Percentiles rank a stretch among this genome's conserved stretches.
These are phyloP conservation scores for Drosophila setosimentum DNA, from an alignment of 2,888 invertebrate genomes.

Conservation along the genomic window DNA sequence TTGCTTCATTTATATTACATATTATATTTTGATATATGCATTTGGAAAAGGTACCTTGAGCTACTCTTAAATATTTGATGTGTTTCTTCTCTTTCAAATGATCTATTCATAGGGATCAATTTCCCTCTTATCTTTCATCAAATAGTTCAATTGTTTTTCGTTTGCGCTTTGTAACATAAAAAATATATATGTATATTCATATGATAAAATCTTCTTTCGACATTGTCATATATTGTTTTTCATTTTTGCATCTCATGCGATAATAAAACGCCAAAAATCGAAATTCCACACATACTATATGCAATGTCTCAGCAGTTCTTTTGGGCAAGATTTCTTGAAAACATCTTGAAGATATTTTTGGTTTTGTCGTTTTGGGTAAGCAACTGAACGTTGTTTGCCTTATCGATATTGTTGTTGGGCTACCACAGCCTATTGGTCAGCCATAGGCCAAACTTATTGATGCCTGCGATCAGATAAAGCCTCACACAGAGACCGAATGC, in stretches of 20 bases:
- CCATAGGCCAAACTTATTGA: constrained; percentile 69
- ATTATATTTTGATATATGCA: background rate
- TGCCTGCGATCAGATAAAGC: constrained; percentile 67
- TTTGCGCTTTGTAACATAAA: background rate
- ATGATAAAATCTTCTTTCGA: background rate
- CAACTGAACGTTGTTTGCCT: constrained; percentile 21
- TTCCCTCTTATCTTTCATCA: constrained; percentile 18
- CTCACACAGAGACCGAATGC: constrained; percentile 35
- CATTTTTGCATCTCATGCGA: constrained; percentile 25
- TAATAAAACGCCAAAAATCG: constrained; percentile 10
- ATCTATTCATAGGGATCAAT: constrained; percentile 2
- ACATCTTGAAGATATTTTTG: constrained; percentile 25
- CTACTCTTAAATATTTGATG: background rate
- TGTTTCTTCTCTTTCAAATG: too few relatives aligned
- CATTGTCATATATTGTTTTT: constrained; percentile 9
- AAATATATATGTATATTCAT: background rate
- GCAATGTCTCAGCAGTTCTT: constrained; percentile 12
- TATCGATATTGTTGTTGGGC: constrained; percentile 49
- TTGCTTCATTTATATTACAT: background rate
- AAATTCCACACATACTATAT: constrained; percentile 6
- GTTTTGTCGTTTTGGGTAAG: constrained; percentile 1
- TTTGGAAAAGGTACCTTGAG: background rate
- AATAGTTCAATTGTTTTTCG: constrained; percentile 20
- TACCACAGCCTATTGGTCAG: constrained; percentile 56
- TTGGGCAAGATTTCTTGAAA: constrained; percentile 27